These are phyloP conservation scores for Motacilla tschutschensis DNA, from an alignment of 2,113 vertebrate genomes.

Conservation along the genomic window DNA sequence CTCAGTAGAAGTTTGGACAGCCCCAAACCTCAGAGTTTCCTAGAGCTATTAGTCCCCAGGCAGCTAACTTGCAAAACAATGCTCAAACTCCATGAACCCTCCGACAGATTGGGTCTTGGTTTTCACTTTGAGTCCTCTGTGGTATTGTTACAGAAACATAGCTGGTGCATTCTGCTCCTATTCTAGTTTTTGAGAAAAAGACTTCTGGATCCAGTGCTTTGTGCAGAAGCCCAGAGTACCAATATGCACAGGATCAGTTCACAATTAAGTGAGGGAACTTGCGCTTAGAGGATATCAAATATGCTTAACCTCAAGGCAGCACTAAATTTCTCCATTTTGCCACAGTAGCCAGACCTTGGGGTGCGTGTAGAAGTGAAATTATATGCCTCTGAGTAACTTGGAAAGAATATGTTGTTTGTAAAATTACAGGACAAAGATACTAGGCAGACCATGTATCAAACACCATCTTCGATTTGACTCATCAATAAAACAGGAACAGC, in stretches of 20 bases:
- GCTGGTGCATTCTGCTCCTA: neutral
- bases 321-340: neutral
- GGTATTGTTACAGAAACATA: neutral
- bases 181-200: neutral
- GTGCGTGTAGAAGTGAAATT: neutral
- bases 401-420: neutral
- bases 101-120: neutral
- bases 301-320: neutral
- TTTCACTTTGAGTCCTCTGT: neutral
- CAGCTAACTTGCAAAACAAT: neutral
- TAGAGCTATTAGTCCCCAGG: neutral
- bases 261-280: neutral
- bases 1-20: neutral
- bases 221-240: neutral
- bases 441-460: neutral
- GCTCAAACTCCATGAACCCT: neutral
- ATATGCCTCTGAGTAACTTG: neutral
- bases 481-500: neutral
- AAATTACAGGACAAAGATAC: neutral
- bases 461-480: neutral
- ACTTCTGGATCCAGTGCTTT: neutral
- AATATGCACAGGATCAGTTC: neutral
- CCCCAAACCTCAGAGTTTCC: neutral
- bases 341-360: neutral
- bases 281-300: neutral